These are phyloP conservation scores for Zoanthus sansibaricus DNA, from an alignment of 92 coral and sea anemone species.

Conservation along the genomic window DNA sequence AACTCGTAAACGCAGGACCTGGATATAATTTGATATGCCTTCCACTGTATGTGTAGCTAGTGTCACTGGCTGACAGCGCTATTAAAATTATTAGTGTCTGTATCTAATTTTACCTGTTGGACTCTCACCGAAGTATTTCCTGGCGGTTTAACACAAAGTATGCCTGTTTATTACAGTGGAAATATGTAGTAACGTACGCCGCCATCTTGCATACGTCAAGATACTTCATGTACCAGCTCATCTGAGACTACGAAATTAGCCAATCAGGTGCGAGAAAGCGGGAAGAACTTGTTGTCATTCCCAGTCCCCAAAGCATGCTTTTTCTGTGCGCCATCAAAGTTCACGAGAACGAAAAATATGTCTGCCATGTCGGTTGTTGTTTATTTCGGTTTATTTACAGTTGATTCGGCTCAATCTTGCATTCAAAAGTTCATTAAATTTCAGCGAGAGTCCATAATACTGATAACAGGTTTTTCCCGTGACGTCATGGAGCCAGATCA, in stretches of 20 bases:
- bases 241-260: constrained; percentile 52
- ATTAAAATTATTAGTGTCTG: too few relatives aligned
- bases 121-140: too few relatives aligned
- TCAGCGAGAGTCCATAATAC: constrained; percentile 58
- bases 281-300: constrained; percentile 57
- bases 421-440: constrained; percentile 41
- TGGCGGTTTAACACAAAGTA: too few relatives aligned
- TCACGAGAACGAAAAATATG: constrained; percentile 57
- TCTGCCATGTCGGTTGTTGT: constrained; percentile 54
- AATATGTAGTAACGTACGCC: too few relatives aligned
- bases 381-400: constrained; percentile 54
- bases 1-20: too few relatives aligned
- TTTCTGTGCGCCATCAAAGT: constrained; percentile 59
- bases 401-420: constrained; percentile 57
- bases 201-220: too few relatives aligned
- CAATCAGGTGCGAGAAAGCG: constrained; percentile 62
- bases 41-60: too few relatives aligned
- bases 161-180: too few relatives aligned
- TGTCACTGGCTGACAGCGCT: too few relatives aligned
- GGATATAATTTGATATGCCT: too few relatives aligned
- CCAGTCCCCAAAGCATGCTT: constrained; percentile 57
- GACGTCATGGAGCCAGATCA: constrained; percentile 22
- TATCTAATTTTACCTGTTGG: too few relatives aligned
- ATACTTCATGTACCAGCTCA: constrained; percentile 25
- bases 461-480: constrained; percentile 4